Percentiles rank a stretch among this genome's conserved stretches.
phyloP scores from a whole-genome alignment of 2,113 vertebrate genomes.

The Gopherus flavomarginatus region DNA sequence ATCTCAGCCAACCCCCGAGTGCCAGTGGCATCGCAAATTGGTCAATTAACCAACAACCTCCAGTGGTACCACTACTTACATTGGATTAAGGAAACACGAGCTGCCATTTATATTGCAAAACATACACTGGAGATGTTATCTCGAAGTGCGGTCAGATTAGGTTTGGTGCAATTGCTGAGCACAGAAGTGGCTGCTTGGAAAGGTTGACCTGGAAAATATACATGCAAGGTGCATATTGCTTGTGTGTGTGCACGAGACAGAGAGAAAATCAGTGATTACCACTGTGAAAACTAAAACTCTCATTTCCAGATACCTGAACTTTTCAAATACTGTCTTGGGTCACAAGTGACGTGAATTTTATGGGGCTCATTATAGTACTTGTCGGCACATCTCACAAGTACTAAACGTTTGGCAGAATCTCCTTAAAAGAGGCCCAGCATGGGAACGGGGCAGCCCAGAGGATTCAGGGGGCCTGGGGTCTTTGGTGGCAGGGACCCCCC shows the following conservation, averaged over 20 bases:
- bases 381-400: fast-evolving
- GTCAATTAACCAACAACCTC: neutral
- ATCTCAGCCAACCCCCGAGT: neutral
- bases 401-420: neutral
- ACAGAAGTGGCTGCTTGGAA: neutral
- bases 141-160: neutral
- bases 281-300: neutral
- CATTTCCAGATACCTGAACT: neutral
- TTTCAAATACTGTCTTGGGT: neutral
- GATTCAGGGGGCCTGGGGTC: too few species aligned
- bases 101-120: neutral
- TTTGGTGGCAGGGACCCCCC: too few species aligned
- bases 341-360: too few species aligned
- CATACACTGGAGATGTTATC: neutral
- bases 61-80: neutral
- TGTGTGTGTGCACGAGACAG: fast-evolving
- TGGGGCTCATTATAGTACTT: neutral
- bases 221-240: neutral
- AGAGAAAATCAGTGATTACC: neutral
- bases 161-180: neutral
- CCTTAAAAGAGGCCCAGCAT: fast-evolving
- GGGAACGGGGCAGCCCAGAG: neutral
- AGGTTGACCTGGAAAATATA: neutral
- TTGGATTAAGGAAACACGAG: neutral
- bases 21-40: neutral